Conservation (phyloP, 23 tunicate species). For the Diplosoma virens region DNA sequence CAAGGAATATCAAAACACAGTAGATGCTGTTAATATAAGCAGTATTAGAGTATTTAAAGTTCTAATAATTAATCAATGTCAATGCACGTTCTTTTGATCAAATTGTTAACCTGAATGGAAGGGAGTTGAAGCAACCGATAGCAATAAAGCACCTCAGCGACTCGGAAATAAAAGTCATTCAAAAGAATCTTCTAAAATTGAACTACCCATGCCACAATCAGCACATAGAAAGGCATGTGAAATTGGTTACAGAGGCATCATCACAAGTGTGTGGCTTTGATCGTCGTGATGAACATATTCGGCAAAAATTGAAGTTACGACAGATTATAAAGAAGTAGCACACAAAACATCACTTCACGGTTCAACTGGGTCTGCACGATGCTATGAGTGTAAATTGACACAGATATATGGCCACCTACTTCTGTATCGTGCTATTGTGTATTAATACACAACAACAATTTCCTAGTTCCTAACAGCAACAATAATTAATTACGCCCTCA, state of each 20-base stretch:
- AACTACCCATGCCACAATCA: slow-evolving; percentile 7
- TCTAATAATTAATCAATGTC: neutral
- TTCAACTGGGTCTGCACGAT: neutral
- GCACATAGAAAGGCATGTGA: slow-evolving; percentile 7
- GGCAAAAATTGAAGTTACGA: slow-evolving; percentile 7
- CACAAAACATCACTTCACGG: neutral
- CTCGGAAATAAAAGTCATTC: slow-evolving; percentile 4
- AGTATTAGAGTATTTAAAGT: neutral
- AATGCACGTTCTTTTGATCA: neutral
- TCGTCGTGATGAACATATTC: neutral
- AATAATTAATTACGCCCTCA: too few species aligned
- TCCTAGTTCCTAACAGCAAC: too few species aligned
- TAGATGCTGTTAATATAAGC: neutral
- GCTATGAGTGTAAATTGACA: neutral
- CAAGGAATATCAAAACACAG: neutral
- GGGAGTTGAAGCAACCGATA: neutral
- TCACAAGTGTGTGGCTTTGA: slow-evolving; percentile 3
- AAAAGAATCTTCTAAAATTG: neutral
- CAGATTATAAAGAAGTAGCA: slow-evolving; percentile 1
- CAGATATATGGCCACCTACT: neutral
- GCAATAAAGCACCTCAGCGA: neutral
- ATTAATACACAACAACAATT: too few species aligned
- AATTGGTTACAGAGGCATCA: slow-evolving; percentile 3
- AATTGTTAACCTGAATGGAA: too few species aligned
- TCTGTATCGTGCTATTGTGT: too few species aligned